Evolutionary conservation across 1,140 invertebrate species (phyloP).

Genomic region (Papilio machaon): DNA sequence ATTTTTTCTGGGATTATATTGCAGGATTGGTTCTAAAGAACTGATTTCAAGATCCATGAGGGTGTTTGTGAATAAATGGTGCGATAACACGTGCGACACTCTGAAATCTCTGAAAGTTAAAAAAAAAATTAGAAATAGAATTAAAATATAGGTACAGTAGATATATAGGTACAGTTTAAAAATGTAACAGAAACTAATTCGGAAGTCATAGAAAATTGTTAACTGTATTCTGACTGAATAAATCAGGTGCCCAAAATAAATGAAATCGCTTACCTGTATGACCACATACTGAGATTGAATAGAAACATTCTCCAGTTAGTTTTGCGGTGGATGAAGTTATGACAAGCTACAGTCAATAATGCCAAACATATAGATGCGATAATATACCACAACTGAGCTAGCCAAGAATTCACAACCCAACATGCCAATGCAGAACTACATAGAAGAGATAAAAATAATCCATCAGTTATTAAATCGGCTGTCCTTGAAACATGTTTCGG

Average conservation of each 20-base stretch:
- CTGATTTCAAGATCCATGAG: slow-evolving; percentile 89
- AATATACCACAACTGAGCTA: slow-evolving; percentile 56
- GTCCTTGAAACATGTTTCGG: slow-evolving; percentile 53
- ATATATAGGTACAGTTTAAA: background rate
- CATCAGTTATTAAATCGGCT: slow-evolving; percentile 61
- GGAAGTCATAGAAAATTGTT: background rate
- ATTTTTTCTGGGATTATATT: slow-evolving; percentile 84
- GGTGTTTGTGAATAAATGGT: slow-evolving; percentile 92
- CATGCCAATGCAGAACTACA: slow-evolving; percentile 57
- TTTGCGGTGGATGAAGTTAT: slow-evolving; percentile 92
- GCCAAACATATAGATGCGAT: slow-evolving; percentile 79
- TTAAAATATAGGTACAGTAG: too few relatives aligned
- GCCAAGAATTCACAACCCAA: slow-evolving; percentile 58
- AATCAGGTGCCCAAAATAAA: background rate
- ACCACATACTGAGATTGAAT: slow-evolving; percentile 87
- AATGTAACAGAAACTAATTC: background rate
- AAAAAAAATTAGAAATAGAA: slow-evolving; percentile 14
- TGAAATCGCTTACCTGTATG: slow-evolving; percentile 82
- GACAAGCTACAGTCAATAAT: slow-evolving; percentile 84
- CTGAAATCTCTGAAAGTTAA: slow-evolving; percentile 86
- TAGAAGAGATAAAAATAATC: slow-evolving; percentile 58
- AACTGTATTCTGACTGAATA: background rate
- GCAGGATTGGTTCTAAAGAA: slow-evolving; percentile 86
- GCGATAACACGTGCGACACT: slow-evolving; percentile 89
- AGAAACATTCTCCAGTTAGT: slow-evolving; percentile 92